Evolutionary conservation across 2,888 invertebrate genomes (phyloP).

Genomic region (Leptodirus hochenwartii): DNA sequence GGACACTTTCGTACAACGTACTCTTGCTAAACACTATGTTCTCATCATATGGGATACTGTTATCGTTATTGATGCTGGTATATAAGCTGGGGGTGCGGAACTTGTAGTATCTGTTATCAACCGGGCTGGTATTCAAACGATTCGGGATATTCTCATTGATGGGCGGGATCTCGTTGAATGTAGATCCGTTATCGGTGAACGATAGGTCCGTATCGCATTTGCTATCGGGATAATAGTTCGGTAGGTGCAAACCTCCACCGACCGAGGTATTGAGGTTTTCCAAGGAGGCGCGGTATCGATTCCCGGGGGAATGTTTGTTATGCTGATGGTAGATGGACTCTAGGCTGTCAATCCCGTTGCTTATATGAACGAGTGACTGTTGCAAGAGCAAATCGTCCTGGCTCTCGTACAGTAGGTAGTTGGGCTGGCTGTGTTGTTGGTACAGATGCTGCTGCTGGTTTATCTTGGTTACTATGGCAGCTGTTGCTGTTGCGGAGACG

Average conservation of each 20-base stretch:
- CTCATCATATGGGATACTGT: slow-evolving; percentile 23
- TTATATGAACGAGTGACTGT: slow-evolving; percentile 7
- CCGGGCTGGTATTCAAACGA: not conserved
- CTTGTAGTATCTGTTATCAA: not conserved
- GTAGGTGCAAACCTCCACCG: slow-evolving; percentile 26
- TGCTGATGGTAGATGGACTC: slow-evolving; percentile 39
- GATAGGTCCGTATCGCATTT: slow-evolving; percentile 31
- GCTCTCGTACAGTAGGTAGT: too few species aligned
- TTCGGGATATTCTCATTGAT: slow-evolving; percentile 1
- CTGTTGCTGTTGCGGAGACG: too few species aligned
- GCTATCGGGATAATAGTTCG: slow-evolving; percentile 27
- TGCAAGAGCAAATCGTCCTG: slow-evolving; percentile 5
- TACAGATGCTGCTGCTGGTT: too few species aligned
- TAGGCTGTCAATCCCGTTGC: slow-evolving; percentile 34
- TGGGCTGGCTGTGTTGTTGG: too few species aligned
- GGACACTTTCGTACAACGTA: slow-evolving; percentile 19
- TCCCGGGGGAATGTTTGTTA: slow-evolving; percentile 22
- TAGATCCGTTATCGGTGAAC: slow-evolving; percentile 29
- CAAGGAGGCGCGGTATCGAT: slow-evolving; percentile 10
- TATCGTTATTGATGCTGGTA: slow-evolving; percentile 2
- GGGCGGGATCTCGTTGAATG: slow-evolving; percentile 13
- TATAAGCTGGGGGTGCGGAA: slow-evolving; percentile 4
- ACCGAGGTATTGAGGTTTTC: slow-evolving; percentile 22
- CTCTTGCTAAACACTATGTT: slow-evolving; percentile 23
- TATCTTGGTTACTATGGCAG: too few species aligned